Evolutionary conservation across 1,140 invertebrate species (phyloP).

Genomic region (Drosophila mojavensis): DNA sequence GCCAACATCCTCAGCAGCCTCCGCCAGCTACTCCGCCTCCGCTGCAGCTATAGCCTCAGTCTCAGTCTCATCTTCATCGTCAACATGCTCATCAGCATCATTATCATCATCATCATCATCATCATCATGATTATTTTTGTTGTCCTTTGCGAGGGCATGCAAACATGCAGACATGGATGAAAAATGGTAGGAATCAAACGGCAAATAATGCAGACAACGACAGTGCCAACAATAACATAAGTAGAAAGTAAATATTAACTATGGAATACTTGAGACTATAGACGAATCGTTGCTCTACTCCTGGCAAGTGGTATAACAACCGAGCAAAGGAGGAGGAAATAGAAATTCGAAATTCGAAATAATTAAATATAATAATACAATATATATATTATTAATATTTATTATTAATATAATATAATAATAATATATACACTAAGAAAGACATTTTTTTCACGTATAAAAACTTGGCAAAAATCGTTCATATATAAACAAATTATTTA

Average conservation of each 20-base stretch:
- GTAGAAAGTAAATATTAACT: conserved; percentile 46
- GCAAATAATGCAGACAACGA: conserved; percentile 71
- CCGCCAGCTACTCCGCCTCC: not conserved
- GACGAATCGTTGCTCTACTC: conserved; percentile 42
- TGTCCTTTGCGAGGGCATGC: conserved; percentile 71
- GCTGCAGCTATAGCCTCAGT: conserved; percentile 48
- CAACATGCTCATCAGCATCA: conserved; percentile 12
- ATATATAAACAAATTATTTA: too few species aligned
- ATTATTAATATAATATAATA: too few species aligned
- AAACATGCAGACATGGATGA: conserved; percentile 71
- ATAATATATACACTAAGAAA: too few species aligned
- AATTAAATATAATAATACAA: too few species aligned
- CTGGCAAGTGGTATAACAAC: not conserved
- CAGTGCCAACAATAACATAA: conserved; percentile 66
- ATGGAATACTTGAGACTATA: not conserved
- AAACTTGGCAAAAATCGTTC: too few species aligned
- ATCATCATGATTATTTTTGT: conserved; percentile 14
- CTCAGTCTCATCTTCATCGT: conserved; percentile 40
- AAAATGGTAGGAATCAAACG: conserved; percentile 75
- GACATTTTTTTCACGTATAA: too few species aligned
- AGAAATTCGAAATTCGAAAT: too few species aligned
- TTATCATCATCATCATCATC: conserved; percentile 8
- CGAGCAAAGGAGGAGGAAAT: too few species aligned
- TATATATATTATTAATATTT: too few species aligned
- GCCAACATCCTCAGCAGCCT: conserved; percentile 12